phyloP scores from a whole-genome alignment of 2,888 invertebrate genomes.

The Drosophila niveifrons region DNA sequence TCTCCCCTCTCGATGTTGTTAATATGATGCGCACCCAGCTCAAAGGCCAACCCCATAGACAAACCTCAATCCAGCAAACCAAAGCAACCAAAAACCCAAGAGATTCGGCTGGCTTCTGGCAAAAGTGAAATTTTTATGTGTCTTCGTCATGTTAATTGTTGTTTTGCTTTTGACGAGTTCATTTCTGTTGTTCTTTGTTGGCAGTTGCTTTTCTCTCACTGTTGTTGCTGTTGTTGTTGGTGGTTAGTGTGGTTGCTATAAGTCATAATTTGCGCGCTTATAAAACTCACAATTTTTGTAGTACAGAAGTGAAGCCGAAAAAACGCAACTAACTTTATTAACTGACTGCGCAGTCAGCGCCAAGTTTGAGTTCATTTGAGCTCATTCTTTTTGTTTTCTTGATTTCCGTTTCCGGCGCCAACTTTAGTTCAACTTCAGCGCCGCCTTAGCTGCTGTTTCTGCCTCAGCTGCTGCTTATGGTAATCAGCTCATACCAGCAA shows the following conservation, averaged over 20 bases:
- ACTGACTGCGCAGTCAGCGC: conserved; percentile 56
- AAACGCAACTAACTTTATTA: conserved; percentile 76
- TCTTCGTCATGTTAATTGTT: conserved; percentile 82
- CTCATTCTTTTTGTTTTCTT: conserved; percentile 80
- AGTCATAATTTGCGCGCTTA: conserved; percentile 76
- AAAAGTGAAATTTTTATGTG: conserved; percentile 71
- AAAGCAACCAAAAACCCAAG: neutral
- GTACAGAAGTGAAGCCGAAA: conserved; percentile 54
- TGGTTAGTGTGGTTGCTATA: conserved; percentile 46
- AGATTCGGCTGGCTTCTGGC: conserved; percentile 21
- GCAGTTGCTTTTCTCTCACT: conserved; percentile 32
- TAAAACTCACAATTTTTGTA: conserved; percentile 53
- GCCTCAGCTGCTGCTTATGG: conserved; percentile 69
- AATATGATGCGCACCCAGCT: conserved; percentile 55
- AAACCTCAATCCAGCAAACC: conserved; percentile 6
- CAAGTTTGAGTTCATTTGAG: conserved; percentile 73
- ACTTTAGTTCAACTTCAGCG: conserved; percentile 20
- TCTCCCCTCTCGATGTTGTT: conserved; percentile 15
- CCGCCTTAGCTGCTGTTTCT: conserved; percentile 3
- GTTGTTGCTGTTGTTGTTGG: conserved; percentile 31
- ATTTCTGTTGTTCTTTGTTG: conserved; percentile 29
- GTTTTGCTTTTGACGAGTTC: conserved; percentile 63
- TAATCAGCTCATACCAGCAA: conserved; percentile 65
- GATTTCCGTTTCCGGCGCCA: conserved; percentile 74
- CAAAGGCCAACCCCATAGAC: conserved; percentile 13